A percentile compares a stretch with the other conserved stretches of the same genome.
Conservation (phyloP, 2,113 vertebrate genomes). For the Oncorhynchus nerka region DNA sequence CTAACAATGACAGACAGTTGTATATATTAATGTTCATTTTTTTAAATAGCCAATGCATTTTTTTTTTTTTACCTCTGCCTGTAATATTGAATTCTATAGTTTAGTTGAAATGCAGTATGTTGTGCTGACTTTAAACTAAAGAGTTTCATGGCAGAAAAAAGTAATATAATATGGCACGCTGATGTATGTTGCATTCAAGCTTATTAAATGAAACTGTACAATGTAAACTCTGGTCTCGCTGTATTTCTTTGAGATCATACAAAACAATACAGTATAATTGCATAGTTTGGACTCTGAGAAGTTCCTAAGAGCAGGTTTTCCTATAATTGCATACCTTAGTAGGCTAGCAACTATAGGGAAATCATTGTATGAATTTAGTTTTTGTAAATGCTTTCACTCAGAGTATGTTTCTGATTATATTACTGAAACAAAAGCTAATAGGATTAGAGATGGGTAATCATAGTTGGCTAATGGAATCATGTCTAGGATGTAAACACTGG, state of each 20-base stretch:
- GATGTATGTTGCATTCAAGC: too few relatives aligned
- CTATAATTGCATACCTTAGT: neutral
- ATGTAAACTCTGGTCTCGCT: too few relatives aligned
- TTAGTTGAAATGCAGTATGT: too few relatives aligned
- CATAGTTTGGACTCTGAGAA: too few relatives aligned
- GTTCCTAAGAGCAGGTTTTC: neutral
- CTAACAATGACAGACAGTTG: too few relatives aligned
- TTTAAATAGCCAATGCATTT: slow-evolving; percentile 13
- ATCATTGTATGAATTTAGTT: slow-evolving; percentile 22
- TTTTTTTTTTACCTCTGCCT: slow-evolving; percentile 34
- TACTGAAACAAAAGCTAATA: slow-evolving; percentile 31
- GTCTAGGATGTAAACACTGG: slow-evolving; percentile 28
- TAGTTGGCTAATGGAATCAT: slow-evolving; percentile 44
- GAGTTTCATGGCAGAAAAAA: too few relatives aligned
- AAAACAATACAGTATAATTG: neutral
- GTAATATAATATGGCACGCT: too few relatives aligned
- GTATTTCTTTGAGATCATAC: too few relatives aligned
- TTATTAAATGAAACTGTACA: too few relatives aligned
- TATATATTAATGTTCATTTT: neutral
- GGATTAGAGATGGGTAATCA: slow-evolving; percentile 37
- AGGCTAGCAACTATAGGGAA: slow-evolving; percentile 15
- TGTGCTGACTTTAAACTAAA: too few relatives aligned
- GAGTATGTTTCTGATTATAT: slow-evolving; percentile 19
- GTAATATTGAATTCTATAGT: slow-evolving; percentile 31
- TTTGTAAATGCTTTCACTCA: slow-evolving; percentile 12